Evolutionary conservation across 2,888 invertebrate genomes (phyloP), one percentile per base, ranked within the genome.

Genomic region (Listrodromus nycthemerus): DNA sequence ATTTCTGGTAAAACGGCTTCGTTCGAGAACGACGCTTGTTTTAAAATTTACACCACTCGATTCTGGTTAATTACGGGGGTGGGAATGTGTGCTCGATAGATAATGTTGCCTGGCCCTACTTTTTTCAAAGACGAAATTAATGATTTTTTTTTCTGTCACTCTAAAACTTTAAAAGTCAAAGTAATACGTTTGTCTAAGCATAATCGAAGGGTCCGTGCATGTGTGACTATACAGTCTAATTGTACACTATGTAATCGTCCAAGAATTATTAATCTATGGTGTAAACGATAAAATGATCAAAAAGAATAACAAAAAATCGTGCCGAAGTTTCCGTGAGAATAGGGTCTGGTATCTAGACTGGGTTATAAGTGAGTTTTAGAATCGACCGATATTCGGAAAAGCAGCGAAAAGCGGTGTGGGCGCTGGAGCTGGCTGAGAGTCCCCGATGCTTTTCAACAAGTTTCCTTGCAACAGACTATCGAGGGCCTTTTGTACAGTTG

Each of bases 401-500:
- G 93, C 93, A 66, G 93, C 93, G 77, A 93, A 93, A 21, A 93
- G 90, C 16, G 93, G 93, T 67, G 90, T 80, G n/a, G 89, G 84
- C 52, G 89, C 78, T 19, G 89, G 76, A 37, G 91, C 76, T 45
- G 90, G 89, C 78, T 91, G 91, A 41, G 91, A 91, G 84, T 93
- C 93, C 69, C 93, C 92, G 80, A 95, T 94, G 88, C 91, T 94
- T 91, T 95, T 95, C 86, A 95, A 93, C 91, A 95, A 94, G 88
- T 95, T 95, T 30, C 95, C 95, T 87, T 95, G 94, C 63, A 95
- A 93, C 52, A 95, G 93, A 81, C 96, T 96, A 90, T 97, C 97
- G 73, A 97, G 93, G 0, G 97, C 97, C 93, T 96, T 97, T 93
- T 97, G 96, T 13, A 97, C 96, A 1, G 96, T 96, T 0, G 96